Evolutionary conservation across 2,888 invertebrate genomes (phyloP), one percentile per base, ranked within the genome.

Genomic region (Keiferia lycopersicella): DNA sequence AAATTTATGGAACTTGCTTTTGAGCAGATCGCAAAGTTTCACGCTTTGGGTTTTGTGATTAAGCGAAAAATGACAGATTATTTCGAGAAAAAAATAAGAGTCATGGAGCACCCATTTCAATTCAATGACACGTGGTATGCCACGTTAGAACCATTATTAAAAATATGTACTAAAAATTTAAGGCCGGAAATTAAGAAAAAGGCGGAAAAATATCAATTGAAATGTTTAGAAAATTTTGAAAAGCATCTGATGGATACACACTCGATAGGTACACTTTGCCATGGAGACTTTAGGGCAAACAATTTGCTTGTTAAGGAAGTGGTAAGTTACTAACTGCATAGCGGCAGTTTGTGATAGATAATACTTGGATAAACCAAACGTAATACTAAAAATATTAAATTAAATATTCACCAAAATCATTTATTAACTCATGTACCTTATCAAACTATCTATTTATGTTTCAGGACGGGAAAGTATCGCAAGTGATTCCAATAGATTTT

Each of bases 261-360:
- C 22, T 64, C 65, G 11, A 58, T 62, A 1, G 41, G 72, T n/a
- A 65, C 72, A 62, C 61, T 87, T 6, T 79, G 81, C 56, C 87
- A 88, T 66, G 87, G 87, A 0, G 87, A 88, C 71, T 88, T 77
- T 63, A 81, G 80, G 65, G 73, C 79, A n/a, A 83, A 79, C 62
- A 88, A 88, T 70, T 74, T 87, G 20, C 67, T 88, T 71, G 60
- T 71, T 11, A 83, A 79, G 69, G 74, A 80, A 68, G 61, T 45
- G 18, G 87, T 88, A 74, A 80, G 83, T 79, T 26, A 30, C 8
- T 26, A 26, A 26, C 26, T 26, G 2, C 26, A 26, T 26, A 26
- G 26, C n/a, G n/a, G n/a, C n/a, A n/a, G n/a, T n/a, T n/a, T n/a
- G n/a, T n/a, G n/a, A n/a, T n/a, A n/a, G n/a, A n/a, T n/a, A n/a